Conservation (phyloP, 2,888 invertebrate genomes). For the Nasonovia ribisnigri region DNA sequence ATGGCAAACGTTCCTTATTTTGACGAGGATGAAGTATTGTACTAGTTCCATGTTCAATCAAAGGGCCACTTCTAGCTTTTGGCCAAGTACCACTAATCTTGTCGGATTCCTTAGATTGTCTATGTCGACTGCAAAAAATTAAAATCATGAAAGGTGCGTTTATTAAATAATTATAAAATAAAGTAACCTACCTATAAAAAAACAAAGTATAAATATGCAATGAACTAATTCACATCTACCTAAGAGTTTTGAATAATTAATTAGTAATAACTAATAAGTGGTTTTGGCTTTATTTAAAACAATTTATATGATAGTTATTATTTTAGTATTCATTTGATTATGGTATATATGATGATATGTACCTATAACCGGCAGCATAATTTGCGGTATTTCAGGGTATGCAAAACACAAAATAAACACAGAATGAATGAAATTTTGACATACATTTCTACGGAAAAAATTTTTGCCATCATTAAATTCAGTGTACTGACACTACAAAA, state of each 20-base stretch:
- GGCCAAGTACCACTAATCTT: slow-evolving; percentile 97
- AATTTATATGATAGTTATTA: not conserved
- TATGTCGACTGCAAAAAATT: slow-evolving; percentile 49
- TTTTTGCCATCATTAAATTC: not conserved
- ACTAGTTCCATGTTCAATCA: slow-evolving; percentile 83
- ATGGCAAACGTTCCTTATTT: slow-evolving; percentile 81
- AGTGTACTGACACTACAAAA: not conserved
- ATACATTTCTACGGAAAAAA: not conserved
- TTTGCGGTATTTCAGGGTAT: too few species aligned
- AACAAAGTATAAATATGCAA: not conserved
- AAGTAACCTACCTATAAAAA: not conserved
- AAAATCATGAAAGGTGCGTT: not conserved
- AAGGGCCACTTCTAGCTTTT: slow-evolving; percentile 79
- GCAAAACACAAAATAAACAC: too few species aligned
- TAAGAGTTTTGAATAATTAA: not conserved
- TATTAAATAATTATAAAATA: not conserved
- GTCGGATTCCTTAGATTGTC: slow-evolving; percentile 71
- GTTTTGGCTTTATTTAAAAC: not conserved
- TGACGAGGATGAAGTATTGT: slow-evolving; percentile 84
- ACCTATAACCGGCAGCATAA: not conserved
- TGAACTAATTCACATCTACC: not conserved
- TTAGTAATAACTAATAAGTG: not conserved
- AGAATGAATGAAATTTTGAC: too few species aligned
- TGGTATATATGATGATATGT: too few species aligned
- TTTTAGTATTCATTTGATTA: not conserved